These are phyloP conservation scores for Auanema freiburgensis DNA, from an alignment of 2,888 invertebrate genomes.

Conservation along the genomic window DNA sequence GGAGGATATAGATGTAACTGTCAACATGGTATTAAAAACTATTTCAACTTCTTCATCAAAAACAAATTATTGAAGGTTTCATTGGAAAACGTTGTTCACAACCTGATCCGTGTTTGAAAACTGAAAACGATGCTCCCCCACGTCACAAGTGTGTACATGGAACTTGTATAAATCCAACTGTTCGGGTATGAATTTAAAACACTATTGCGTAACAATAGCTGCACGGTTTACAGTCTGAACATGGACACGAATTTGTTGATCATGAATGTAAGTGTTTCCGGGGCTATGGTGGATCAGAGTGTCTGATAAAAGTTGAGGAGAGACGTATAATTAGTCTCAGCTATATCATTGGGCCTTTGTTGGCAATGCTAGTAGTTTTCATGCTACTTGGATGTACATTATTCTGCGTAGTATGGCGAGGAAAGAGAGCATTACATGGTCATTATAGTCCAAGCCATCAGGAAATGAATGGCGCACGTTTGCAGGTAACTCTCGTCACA, in stretches of 20 bases:
- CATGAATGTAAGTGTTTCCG: slow-evolving; percentile 56
- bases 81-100: slow-evolving; percentile 47
- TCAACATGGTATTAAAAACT: slow-evolving; percentile 37
- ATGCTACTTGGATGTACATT: slow-evolving; percentile 54
- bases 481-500: slow-evolving; percentile 24
- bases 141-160: slow-evolving; percentile 54
- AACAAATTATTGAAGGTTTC: slow-evolving; percentile 25
- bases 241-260: slow-evolving; percentile 41
- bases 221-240: slow-evolving; percentile 32
- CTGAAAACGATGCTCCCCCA: too few relatives aligned
- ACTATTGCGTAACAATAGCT: neutral
- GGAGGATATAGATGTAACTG: slow-evolving; percentile 56
- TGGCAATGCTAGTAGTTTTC: slow-evolving; percentile 48
- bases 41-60: too few relatives aligned
- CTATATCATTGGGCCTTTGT: slow-evolving; percentile 56
- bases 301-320: slow-evolving; percentile 48
- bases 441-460: slow-evolving; percentile 54
- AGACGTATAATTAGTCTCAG: slow-evolving; percentile 37
- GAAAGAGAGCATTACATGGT: slow-evolving; percentile 59
- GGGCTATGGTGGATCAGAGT: slow-evolving; percentile 55
- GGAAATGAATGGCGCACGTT: slow-evolving; percentile 41
- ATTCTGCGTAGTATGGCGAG: slow-evolving; percentile 52
- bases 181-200: slow-evolving; percentile 24
- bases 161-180: slow-evolving; percentile 41
- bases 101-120: slow-evolving; percentile 51